Percentiles rank a stretch among this genome's conserved stretches.
Conservation (phyloP, 92 coral and sea anemone genomes). For the Parazoanthus darwini region DNA sequence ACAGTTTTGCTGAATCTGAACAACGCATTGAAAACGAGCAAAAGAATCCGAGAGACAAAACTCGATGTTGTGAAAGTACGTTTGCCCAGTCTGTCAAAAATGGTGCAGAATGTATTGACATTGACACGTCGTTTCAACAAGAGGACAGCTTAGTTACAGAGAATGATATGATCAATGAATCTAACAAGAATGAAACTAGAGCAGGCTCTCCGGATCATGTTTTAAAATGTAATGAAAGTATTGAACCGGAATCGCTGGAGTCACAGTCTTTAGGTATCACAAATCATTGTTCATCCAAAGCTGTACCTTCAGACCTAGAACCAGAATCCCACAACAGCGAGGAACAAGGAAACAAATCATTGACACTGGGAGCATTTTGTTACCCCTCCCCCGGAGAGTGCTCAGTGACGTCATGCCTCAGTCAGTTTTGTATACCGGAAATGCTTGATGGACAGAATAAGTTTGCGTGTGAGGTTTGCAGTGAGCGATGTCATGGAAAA, state of each 20-base stretch:
- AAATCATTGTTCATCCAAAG: not conserved
- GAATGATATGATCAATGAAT: not conserved
- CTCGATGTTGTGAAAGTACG: not conserved
- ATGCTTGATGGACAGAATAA: constrained; percentile 82
- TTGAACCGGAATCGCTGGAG: not conserved
- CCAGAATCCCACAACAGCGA: constrained; percentile 17
- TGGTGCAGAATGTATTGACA: not conserved
- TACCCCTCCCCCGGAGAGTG: constrained; percentile 70
- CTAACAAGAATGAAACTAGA: not conserved
- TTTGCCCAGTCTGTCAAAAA: not conserved
- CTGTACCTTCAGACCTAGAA: constrained; percentile 1
- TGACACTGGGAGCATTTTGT: constrained; percentile 57
- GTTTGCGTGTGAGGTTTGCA: constrained; percentile 88
- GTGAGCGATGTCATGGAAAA: constrained; percentile 38
- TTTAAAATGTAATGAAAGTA: not conserved
- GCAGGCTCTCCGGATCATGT: not conserved
- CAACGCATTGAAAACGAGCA: not conserved
- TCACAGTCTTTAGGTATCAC: not conserved
- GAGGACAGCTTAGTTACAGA: not conserved
- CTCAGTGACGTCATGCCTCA: constrained; percentile 82
- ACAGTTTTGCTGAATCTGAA: not conserved
- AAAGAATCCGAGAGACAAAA: not conserved
- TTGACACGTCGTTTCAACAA: not conserved
- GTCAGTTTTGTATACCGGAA: constrained; percentile 87
- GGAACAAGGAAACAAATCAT: constrained; percentile 25